Evolutionary conservation across 2,113 vertebrate species (phyloP), one percentile per base, ranked within the genome.

Genomic region (Callionymus lyra): DNA sequence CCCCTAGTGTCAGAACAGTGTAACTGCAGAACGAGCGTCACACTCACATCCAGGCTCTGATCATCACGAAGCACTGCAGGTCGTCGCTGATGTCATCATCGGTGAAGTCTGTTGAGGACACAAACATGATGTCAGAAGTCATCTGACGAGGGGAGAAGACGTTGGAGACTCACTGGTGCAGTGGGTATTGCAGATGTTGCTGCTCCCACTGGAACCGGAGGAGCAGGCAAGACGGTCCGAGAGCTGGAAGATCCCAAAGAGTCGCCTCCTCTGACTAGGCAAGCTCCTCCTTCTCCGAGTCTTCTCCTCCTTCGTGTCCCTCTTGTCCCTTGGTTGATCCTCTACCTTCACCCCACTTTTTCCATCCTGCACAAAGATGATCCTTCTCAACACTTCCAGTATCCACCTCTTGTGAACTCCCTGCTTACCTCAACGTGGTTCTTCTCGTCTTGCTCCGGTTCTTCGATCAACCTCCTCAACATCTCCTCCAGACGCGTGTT

Each of bases 141-240:
- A 9, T 6, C 2, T 16, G 14, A 16, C 15, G 4, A 16, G 15
- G 9, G 9, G 13, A 19, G 38, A 9, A 12, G 38, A 40, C 11
- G n/a, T 18, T 12, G 39, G 10, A n/a, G 9, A 41, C 42, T 34
- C 27, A 44, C 42, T 32, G 8, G 4, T 34, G 31, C 42, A 44
- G 31, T 31, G 31, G 8, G 42, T 34, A 10, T 17, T 44, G 31
- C 42, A 44, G 42, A n/a, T 16, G 42, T 44, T 44, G 31, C 34
- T 4, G 4, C 31, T 44, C 42, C 15, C 12, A 44, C 31, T 14
- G 34, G 16, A 2, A 17, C 11, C 18, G 2, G 15, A 18, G 2
- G 15, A 15, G 10, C 42, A 44, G 31, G 34, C 32, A 34, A 33
- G 8, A 1, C 15, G 12, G 16, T 44, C 42, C 2, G 31, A 44